Conservation (phyloP, 2,797 vertebrate species). For the Typhlichthys eigenmanni region DNA sequence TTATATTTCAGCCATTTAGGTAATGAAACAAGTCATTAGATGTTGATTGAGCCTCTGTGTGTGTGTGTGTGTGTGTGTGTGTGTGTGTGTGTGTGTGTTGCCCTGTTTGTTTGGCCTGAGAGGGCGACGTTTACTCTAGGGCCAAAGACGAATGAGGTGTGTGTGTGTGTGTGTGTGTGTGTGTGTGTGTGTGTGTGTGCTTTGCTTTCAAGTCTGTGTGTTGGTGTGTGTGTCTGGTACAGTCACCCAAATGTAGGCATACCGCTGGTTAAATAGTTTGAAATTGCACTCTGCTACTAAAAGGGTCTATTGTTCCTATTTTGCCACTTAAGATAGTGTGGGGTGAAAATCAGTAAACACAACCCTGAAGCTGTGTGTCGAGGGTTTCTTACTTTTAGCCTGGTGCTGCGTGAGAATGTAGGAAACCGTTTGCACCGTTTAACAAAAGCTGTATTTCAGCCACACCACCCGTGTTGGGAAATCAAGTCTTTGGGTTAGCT, state of each 20-base stretch:
- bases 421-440: background rate
- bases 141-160: too few relatives aligned
- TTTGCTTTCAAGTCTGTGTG: too few relatives aligned
- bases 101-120: too few relatives aligned
- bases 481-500: too few relatives aligned
- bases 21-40: slow-evolving; percentile 72
- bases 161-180: too few relatives aligned
- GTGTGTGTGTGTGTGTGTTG: slow-evolving; percentile 1
- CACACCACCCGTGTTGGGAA: slow-evolving; percentile 1
- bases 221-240: too few relatives aligned
- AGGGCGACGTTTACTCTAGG: too few relatives aligned
- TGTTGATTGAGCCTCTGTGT: slow-evolving; percentile 55
- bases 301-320: background rate
- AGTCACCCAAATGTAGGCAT: slow-evolving; percentile 3
- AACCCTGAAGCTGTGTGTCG: background rate
- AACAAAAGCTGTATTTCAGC: slow-evolving; percentile 6
- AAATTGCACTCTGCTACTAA: slow-evolving; percentile 9
- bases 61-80: slow-evolving; percentile 21
- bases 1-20: slow-evolving; percentile 73
- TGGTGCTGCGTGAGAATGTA: background rate
- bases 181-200: too few relatives aligned
- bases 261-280: slow-evolving; percentile 13
- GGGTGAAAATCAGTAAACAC: slow-evolving; percentile 12
- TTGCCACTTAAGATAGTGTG: slow-evolving; percentile 4
- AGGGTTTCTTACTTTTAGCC: background rate